phyloP scores from a whole-genome alignment of 2,888 invertebrate genomes.

The Anagyrus pseudococci region DNA sequence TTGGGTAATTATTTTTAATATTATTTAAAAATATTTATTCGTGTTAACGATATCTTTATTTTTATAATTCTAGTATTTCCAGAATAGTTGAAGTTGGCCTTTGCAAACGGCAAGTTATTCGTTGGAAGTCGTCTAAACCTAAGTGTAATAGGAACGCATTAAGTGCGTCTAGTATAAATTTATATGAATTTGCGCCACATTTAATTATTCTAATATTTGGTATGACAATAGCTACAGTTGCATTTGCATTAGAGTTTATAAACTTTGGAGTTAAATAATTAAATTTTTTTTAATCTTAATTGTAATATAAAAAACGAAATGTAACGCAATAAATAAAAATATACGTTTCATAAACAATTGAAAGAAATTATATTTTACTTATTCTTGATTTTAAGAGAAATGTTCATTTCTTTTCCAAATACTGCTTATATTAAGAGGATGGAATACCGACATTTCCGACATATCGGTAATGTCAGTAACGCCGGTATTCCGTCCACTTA shows the following conservation, averaged over 20 bases:
- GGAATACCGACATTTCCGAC: too few relatives aligned
- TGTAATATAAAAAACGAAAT: not conserved
- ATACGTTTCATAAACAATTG: too few relatives aligned
- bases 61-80: too few relatives aligned
- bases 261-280: too few relatives aligned
- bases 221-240: not conserved
- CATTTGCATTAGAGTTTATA: not conserved
- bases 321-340: too few relatives aligned
- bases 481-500: too few relatives aligned
- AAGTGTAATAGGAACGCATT: not conserved
- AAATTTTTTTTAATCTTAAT: not conserved
- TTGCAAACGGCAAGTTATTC: not conserved
- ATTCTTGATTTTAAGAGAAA: too few relatives aligned
- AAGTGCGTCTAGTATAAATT: not conserved
- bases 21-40: not conserved
- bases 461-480: too few relatives aligned
- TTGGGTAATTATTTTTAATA: too few relatives aligned
- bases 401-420: too few relatives aligned
- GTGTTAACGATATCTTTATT: not conserved
- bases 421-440: too few relatives aligned
- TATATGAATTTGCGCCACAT: conserved; percentile 18
- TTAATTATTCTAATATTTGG: conserved; percentile 1
- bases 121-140: not conserved
- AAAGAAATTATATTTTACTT: too few relatives aligned
- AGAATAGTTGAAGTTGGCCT: conserved; percentile 5